Base-by-base conservation (phyloP, 2,113 vertebrate genomes). In the Sardina pilchardus region DNA sequence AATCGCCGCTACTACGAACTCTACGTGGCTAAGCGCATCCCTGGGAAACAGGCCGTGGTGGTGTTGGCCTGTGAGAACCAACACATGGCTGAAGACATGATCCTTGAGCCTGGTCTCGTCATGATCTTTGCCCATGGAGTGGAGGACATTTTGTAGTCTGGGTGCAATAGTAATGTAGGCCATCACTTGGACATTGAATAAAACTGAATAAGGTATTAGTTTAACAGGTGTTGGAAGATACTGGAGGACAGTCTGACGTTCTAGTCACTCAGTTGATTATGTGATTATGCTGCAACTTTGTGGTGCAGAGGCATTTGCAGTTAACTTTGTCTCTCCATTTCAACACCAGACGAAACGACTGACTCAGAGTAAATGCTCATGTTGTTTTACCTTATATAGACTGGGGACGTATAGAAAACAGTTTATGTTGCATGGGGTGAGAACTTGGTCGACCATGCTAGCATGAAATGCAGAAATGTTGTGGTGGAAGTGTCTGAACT, bases 11-110 rank as follows among this genome's bases (percentile, higher is more conserved):
- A 97, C 95, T 99, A 99, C 39, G 98, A 99, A 95, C 99, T 99
- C 96, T 99, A 99, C 87, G 97, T 99, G 89, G 98, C 98, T 94
- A 99, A 99, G 81, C 96, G 97, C 26, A 99, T 99, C 91, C 98
- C 98, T 2, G 97, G 98, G 89, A 99, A 99, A 90, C 98, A 99
- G 93, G 98, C 98, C 0, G 98, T 99, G 85, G 97, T 99, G 83
- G 97, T 99, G 93, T 98, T 99, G 98, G 98, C 98, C 90, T 99
- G 97, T 1, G 97, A 99, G 92, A 99, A 99, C 92, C 98, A 99
- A 92, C 98, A 99, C 89, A 99, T 99, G 98, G 98, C 98, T 0
- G 98, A 99, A 86, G 98, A 99, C 93, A 99, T 99, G 98, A 99
- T 99, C 91, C 95, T 99, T 85, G 98, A 99, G 92, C 98, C 98